phyloP scores from a whole-genome alignment of 2,888 invertebrate genomes.

The Diogma glabrata region DNA sequence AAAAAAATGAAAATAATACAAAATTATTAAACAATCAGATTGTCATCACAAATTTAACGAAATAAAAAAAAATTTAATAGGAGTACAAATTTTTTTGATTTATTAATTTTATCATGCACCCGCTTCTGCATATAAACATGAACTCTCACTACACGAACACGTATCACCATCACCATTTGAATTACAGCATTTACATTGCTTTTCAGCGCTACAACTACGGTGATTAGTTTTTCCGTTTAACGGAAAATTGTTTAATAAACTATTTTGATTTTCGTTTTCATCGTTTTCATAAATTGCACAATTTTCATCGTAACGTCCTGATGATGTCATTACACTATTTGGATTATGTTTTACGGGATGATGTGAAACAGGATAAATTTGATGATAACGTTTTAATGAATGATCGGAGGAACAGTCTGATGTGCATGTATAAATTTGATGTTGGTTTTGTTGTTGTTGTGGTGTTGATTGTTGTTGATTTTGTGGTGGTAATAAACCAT shows the following conservation, averaged over 20 bases:
- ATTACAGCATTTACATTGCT: slow-evolving; percentile 37
- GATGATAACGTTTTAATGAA: slow-evolving; percentile 24
- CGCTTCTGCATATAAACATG: slow-evolving; percentile 49
- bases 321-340: slow-evolving; percentile 12
- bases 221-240: too few relatives aligned
- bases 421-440: slow-evolving; percentile 36
- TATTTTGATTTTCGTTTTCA: slow-evolving; percentile 26
- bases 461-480: slow-evolving; percentile 28
- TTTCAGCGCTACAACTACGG: slow-evolving; percentile 27
- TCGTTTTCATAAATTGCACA: slow-evolving; percentile 26
- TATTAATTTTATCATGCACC: slow-evolving; percentile 22
- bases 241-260: not conserved
- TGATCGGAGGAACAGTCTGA: slow-evolving; percentile 38
- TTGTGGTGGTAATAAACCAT: slow-evolving; percentile 33
- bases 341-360: slow-evolving; percentile 15
- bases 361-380: slow-evolving; percentile 17
- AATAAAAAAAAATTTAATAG: not conserved
- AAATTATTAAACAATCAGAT: not conserved
- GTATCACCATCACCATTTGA: slow-evolving; percentile 44
- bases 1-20: slow-evolving; percentile 5
- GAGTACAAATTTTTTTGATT: not conserved
- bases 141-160: slow-evolving; percentile 52
- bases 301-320: slow-evolving; percentile 11
- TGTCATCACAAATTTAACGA: not conserved
- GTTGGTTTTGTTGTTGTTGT: slow-evolving; percentile 25